phyloP scores from a whole-genome alignment of 2,797 vertebrate genomes.

The Fringilla coelebs region DNA sequence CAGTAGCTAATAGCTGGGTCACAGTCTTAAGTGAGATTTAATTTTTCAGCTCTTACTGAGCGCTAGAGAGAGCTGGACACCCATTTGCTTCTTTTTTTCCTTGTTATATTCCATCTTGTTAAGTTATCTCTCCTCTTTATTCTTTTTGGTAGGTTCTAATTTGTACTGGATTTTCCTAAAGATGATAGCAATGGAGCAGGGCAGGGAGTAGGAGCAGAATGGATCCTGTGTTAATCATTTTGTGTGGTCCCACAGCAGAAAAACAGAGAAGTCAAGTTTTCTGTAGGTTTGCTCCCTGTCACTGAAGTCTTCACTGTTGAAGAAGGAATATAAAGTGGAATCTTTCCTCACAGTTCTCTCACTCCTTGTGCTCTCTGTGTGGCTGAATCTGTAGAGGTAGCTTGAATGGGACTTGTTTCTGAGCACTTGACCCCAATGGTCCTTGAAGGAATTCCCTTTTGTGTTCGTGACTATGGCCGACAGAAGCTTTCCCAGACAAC shows the following conservation, averaged over 20 bases:
- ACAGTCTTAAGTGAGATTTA: neutral
- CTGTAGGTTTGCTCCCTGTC: neutral
- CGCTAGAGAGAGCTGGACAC: neutral
- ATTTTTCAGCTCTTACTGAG: neutral
- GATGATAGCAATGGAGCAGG: neutral
- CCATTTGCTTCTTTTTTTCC: neutral
- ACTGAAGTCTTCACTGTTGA: neutral
- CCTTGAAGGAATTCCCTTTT: neutral
- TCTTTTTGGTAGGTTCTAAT: neutral
- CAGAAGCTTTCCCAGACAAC: neutral
- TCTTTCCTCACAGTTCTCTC: neutral
- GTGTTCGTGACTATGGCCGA: accelerated
- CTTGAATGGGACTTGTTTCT: neutral
- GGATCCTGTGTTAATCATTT: neutral
- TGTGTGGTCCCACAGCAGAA: neutral
- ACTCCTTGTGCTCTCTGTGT: neutral
- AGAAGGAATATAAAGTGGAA: neutral
- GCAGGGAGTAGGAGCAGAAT: neutral
- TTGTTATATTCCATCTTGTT: neutral
- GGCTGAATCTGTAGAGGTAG: neutral
- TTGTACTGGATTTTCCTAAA: neutral
- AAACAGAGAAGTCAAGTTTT: neutral
- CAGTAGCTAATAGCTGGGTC: neutral
- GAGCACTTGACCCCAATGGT: neutral
- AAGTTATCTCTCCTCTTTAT: neutral